phyloP scores from a whole-genome alignment of 2,797 vertebrate species.

The Anguilla megastoma region DNA sequence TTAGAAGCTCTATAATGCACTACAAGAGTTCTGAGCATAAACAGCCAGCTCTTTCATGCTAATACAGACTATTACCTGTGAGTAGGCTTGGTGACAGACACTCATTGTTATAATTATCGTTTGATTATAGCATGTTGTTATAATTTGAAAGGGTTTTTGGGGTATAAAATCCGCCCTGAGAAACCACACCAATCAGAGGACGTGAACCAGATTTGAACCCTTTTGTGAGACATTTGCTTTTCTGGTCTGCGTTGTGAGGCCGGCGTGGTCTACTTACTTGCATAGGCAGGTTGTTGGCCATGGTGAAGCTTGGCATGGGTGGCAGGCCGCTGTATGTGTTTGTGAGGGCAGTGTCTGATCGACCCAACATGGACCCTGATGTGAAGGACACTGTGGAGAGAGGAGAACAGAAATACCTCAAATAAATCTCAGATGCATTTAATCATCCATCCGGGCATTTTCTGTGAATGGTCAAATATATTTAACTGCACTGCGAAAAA shows the following conservation, averaged over 20 bases:
- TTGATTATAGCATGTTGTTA: not conserved
- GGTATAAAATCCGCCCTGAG: not conserved
- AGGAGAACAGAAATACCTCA: not conserved
- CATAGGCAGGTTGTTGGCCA: constrained; percentile 98
- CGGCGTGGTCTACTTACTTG: constrained; percentile 79
- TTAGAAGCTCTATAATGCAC: not conserved
- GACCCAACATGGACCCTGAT: constrained; percentile 94
- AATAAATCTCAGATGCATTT: not conserved
- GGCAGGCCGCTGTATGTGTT: constrained; percentile 93
- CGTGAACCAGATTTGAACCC: not conserved
- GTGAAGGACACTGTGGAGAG: constrained; percentile 85
- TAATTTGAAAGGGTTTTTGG: not conserved
- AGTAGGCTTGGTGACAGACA: constrained; percentile 25
- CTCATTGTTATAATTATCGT: not conserved
- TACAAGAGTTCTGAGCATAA: not conserved
- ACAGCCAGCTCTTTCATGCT: not conserved
- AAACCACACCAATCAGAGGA: not conserved
- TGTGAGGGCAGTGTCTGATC: constrained; percentile 91
- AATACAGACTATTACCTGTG: not conserved
- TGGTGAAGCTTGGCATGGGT: constrained; percentile 96
- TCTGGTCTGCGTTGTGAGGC: not conserved
- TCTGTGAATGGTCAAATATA: constrained; percentile 9
- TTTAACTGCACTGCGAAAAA: not conserved
- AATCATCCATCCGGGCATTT: constrained; percentile 43
- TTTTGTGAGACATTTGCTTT: not conserved